These are phyloP conservation scores for Holothuria leucospilota DNA, from an alignment of 53 echinoderm and acorn worm genomes.

Conservation along the genomic window DNA sequence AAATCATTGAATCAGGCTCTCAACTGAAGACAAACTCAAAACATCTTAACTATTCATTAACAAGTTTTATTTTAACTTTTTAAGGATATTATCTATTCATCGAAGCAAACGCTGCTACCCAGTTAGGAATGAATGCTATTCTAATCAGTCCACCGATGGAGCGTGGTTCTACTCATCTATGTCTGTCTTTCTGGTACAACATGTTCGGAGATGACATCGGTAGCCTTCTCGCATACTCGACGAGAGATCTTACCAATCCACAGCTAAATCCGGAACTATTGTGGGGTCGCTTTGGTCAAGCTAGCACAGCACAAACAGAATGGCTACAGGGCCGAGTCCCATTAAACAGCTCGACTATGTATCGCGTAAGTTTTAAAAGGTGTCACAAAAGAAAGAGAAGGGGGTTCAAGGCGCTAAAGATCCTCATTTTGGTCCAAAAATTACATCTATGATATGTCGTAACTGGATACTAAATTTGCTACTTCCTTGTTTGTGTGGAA, in stretches of 20 bases:
- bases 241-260: slow-evolving; percentile 15
- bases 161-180: slow-evolving; percentile 2
- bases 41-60: too few species aligned
- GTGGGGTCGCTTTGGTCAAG: slow-evolving; percentile 41
- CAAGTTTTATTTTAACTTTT: neutral
- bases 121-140: neutral
- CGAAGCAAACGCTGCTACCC: slow-evolving; percentile 14
- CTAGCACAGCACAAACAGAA: neutral
- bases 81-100: slow-evolving; percentile 61
- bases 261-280: neutral
- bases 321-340: slow-evolving; percentile 39
- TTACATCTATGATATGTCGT: too few species aligned
- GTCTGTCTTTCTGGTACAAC: slow-evolving; percentile 74
- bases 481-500: too few species aligned
- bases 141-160: slow-evolving; percentile 27
- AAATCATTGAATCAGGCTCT: too few species aligned
- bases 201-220: slow-evolving; percentile 69
- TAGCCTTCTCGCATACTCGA: slow-evolving; percentile 10
- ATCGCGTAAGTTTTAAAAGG: slow-evolving; percentile 4
- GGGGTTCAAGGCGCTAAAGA: too few species aligned
- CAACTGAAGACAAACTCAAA: too few species aligned
- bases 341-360: neutral
- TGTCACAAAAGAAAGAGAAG: too few species aligned
- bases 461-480: too few species aligned
- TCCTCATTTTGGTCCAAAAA: too few species aligned